A percentile compares a stretch with the other conserved stretches of the same genome.
phyloP scores from a whole-genome alignment of 2,113 vertebrate species.

The Corydoras maculifer region DNA sequence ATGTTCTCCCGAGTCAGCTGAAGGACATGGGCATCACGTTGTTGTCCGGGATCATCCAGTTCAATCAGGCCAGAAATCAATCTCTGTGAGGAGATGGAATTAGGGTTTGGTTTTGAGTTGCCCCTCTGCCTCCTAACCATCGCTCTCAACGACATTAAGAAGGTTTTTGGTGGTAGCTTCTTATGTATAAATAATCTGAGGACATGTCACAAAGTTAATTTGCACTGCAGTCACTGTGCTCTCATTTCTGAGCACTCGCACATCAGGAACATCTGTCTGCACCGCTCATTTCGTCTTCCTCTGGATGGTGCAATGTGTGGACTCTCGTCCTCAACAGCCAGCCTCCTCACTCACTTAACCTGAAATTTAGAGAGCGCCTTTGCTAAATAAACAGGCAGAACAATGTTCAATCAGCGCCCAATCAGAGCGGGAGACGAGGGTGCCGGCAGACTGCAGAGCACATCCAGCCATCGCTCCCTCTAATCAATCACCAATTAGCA shows the following conservation, averaged over 20 bases:
- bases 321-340: constrained; percentile 58
- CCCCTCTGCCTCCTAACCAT: no score
- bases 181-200: no score
- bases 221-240: not conserved
- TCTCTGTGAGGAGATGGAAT: no score
- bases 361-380: constrained; percentile 63
- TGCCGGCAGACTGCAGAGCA: constrained; percentile 10
- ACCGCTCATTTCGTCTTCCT: constrained; percentile 45
- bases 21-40: no score
- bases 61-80: no score
- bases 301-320: constrained; percentile 54
- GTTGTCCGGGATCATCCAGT: no score
- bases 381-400: constrained; percentile 62
- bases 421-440: constrained; percentile 28
- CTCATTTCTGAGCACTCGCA: constrained; percentile 1
- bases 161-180: no score
- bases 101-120: no score
- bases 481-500: constrained; percentile 45
- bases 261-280: not conserved
- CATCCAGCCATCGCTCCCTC: constrained; percentile 23
- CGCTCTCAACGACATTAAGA: no score
- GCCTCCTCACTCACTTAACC: constrained; percentile 65
- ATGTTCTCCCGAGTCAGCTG: no score
- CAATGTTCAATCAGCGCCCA: constrained; percentile 55
- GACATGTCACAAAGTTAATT: constrained; percentile 9